Evolutionary conservation across 2,113 vertebrate genomes (phyloP).

Genomic region (Clarias magur): DNA sequence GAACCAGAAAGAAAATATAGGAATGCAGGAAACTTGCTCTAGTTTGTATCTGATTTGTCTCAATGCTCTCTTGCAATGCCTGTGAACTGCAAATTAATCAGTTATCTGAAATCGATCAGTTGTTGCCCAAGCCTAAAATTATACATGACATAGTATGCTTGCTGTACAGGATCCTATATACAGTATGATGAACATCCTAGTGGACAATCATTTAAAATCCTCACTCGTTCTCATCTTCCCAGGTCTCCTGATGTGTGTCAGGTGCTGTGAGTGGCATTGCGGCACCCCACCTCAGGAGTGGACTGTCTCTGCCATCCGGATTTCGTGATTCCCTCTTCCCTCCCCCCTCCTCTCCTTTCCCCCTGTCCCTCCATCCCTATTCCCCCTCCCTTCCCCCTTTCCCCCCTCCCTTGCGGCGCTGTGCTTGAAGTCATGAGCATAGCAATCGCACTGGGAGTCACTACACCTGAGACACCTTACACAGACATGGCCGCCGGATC

Average conservation of each 20-base stretch:
- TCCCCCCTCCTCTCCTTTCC: conserved; percentile 76
- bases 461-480: conserved; percentile 99
- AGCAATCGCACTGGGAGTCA: conserved; percentile 99
- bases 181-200: not conserved
- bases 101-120: not conserved
- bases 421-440: conserved; percentile 99
- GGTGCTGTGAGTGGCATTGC: conserved; percentile 88
- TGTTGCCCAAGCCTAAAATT: not conserved
- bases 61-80: not conserved
- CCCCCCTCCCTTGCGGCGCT: conserved; percentile 72
- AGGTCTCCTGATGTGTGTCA: conserved; percentile 97
- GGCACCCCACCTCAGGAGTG: conserved; percentile 89
- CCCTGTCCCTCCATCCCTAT: conserved; percentile 66
- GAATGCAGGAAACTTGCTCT: not conserved
- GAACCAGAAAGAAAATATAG: not conserved
- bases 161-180: not conserved
- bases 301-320: conserved; percentile 86
- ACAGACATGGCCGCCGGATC: conserved; percentile 99
- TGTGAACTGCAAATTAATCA: not conserved
- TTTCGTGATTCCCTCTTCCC: conserved; percentile 85
- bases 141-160: not conserved
- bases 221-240: not conserved
- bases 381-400: conserved; percentile 76
- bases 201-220: too few species aligned
- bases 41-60: not conserved